Evolutionary conservation across 1,140 invertebrate species (phyloP), one percentile per base, ranked within the genome.

Genomic region (Drosophila burlai): DNA sequence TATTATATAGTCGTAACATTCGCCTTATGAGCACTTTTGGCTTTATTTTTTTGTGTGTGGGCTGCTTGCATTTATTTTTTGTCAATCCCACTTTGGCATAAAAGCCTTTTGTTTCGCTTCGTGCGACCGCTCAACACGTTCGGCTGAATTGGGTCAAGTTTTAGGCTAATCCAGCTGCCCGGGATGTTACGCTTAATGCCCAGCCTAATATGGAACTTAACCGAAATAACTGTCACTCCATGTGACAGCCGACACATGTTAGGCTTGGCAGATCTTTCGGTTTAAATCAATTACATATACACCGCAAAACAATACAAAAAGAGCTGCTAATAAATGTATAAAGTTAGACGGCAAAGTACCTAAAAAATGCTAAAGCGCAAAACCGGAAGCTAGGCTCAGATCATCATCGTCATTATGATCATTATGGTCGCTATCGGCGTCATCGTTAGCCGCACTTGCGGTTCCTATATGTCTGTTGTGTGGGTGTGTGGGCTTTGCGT

Each of bases 311-410:
- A 73, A 54, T 46, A 65, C 40, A 47, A 60, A 58, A 58, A 42
- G 67, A 42, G 55, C 42, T 54, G 74, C 45, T 73, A 68, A 78
- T 67, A 52, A 64, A 80, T 57, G 26, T 65, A 66, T 58, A 69
- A 61, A 78, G 71, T 61, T 55, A 71, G 61, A 49, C 38, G 21
- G 54, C 69, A 49, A 69, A 63, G 38, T 68, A 67, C 18, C 29
- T 42, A 58, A 65, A 57, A 64, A 54, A 71, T 71, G 31, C 31
- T 31, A 31, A 52, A 74, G 61, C 67, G 79, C 81, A 73, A 80
- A 85, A 89, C 85, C 85, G 85, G 85, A 89, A 89, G 85, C 85
- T 81, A 64, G 36, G 68, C 81, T 90, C 81, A 57, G 49, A 77
- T 66, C 81, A 67, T 68, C 58, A 65, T 80, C 45, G 34, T 58